Percentiles rank a stretch among this genome's conserved stretches.
Evolutionary conservation across 2,113 vertebrate species (phyloP).

Genomic region (Lepus timidus): DNA sequence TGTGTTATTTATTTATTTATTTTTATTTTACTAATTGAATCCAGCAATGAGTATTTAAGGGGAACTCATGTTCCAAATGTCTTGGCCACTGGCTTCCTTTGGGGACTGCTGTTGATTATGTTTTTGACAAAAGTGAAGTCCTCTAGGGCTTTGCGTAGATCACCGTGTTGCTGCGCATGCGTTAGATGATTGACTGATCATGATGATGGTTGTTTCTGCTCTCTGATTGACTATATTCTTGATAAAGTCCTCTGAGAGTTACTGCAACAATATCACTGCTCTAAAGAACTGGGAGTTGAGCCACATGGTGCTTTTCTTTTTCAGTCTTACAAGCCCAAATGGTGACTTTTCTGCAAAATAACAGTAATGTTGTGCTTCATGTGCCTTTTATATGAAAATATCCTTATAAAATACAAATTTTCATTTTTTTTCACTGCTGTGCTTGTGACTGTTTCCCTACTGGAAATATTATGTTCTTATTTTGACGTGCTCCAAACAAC

Average conservation of each 20-base stretch:
- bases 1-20: background rate
- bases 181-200: background rate
- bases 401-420: conserved; percentile 54
- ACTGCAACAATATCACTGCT: conserved; percentile 24
- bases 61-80: background rate
- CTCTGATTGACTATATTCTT: conserved; percentile 53
- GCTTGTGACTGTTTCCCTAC: background rate
- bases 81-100: background rate
- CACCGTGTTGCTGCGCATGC: background rate
- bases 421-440: conserved; percentile 48
- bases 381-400: conserved; percentile 30
- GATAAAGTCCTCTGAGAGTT: background rate
- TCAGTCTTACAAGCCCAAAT: conserved; percentile 41
- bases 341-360: conserved; percentile 47
- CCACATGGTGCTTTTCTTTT: conserved; percentile 7
- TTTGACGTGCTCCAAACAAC: conserved; percentile 57
- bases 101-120: background rate
- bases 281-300: conserved; percentile 14
- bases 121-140: background rate
- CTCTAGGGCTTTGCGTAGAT: background rate
- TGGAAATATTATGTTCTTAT: conserved; percentile 40
- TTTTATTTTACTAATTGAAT: conserved; percentile 41
- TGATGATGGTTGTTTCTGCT: background rate
- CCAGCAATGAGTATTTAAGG: background rate
- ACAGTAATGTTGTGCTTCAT: conserved; percentile 29